These are phyloP conservation scores for Psammodynastes pulverulentus DNA, from an alignment of 2,113 vertebrate genomes.

Conservation along the genomic window DNA sequence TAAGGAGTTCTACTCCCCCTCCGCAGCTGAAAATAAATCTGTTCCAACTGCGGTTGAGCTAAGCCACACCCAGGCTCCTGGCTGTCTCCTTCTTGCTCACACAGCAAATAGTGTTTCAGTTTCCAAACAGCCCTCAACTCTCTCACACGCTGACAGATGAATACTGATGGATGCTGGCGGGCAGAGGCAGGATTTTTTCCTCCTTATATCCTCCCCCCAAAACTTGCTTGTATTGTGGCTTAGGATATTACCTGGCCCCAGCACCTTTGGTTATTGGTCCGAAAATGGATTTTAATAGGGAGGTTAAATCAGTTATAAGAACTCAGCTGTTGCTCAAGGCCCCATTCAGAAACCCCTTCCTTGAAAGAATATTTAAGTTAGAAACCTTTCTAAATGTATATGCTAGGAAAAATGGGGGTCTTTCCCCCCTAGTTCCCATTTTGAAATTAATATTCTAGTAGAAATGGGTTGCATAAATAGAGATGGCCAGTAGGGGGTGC, in stretches of 20 bases:
- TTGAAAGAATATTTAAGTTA: neutral
- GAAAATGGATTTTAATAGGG: neutral
- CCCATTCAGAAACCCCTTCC: neutral
- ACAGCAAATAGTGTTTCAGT: too few species aligned
- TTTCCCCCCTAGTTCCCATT: neutral
- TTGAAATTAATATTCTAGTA: neutral
- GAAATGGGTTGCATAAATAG: neutral
- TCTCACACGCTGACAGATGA: too few species aligned
- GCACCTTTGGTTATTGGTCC: neutral
- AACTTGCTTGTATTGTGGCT: neutral
- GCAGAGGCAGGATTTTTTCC: too few species aligned
- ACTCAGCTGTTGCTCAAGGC: neutral
- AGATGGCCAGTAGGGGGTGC: neutral
- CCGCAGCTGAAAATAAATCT: too few species aligned
- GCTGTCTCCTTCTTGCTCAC: too few species aligned
- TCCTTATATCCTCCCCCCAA: too few species aligned
- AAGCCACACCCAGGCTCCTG: too few species aligned
- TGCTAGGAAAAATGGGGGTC: neutral
- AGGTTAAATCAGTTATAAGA: neutral
- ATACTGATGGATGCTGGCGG: too few species aligned
- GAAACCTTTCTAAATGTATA: neutral
- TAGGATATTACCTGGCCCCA: neutral
- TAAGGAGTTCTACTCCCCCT: too few species aligned
- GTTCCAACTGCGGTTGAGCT: too few species aligned
- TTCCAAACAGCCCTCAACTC: too few species aligned